Conservation (phyloP, 1,140 invertebrate species). For the Stenopsyche tienmushanensis region DNA sequence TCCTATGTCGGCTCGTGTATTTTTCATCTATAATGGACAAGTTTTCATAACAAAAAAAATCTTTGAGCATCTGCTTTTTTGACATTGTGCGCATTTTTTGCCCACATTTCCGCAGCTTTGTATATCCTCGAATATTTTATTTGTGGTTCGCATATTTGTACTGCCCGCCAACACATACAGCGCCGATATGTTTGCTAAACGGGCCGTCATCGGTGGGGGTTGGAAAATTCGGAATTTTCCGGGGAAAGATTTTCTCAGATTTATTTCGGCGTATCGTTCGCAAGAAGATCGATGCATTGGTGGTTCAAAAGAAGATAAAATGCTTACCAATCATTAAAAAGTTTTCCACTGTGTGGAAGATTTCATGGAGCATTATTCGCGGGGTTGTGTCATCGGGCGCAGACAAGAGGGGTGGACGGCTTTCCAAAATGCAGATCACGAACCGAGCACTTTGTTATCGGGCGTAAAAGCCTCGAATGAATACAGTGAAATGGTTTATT, state of each 20-base stretch:
- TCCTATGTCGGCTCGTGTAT: slow-evolving; percentile 8
- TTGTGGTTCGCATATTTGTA: too few relatives aligned
- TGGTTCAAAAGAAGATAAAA: too few relatives aligned
- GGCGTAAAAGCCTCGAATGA: slow-evolving; percentile 23
- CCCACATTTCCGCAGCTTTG: too few relatives aligned
- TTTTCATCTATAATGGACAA: neutral
- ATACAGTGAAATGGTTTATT: slow-evolving; percentile 32
- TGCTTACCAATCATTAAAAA: slow-evolving; percentile 30
- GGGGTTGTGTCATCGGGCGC: neutral
- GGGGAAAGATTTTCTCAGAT: too few relatives aligned
- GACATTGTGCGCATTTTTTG: neutral
- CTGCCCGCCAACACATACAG: too few relatives aligned
- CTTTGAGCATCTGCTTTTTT: neutral
- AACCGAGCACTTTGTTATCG: slow-evolving; percentile 29
- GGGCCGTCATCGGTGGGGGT: too few relatives aligned
- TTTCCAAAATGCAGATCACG: slow-evolving; percentile 30
- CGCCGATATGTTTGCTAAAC: too few relatives aligned
- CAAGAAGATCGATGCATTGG: too few relatives aligned
- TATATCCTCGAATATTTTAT: too few relatives aligned
- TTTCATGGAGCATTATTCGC: neutral
- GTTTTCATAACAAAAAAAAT: neutral
- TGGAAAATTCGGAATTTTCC: too few relatives aligned
- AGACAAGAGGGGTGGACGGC: neutral
- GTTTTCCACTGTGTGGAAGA: neutral
- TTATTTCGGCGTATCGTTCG: too few relatives aligned